A percentile compares a stretch with the other conserved stretches of the same genome.
Conservation (phyloP, 2,797 vertebrate species). For the Ataeniobius toweri region DNA sequence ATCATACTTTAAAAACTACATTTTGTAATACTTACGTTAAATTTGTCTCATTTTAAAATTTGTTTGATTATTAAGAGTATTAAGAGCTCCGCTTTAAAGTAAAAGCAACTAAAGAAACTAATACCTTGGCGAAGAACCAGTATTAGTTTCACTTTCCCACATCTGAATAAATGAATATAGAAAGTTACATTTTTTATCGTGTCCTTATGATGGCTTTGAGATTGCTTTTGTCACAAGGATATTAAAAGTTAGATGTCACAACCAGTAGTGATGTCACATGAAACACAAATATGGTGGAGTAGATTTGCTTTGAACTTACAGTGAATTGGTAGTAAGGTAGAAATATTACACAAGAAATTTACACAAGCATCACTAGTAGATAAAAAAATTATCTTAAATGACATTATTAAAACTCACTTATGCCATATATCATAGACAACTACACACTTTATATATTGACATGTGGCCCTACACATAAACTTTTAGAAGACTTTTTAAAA, state of each 20-base stretch:
- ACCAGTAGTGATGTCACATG: too few species aligned
- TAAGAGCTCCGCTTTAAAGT: not conserved
- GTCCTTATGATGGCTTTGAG: too few species aligned
- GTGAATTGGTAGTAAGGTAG: not conserved
- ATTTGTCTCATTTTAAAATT: not conserved
- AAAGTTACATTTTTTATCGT: too few species aligned
- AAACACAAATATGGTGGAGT: too few species aligned
- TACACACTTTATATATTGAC: not conserved
- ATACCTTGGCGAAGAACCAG: not conserved
- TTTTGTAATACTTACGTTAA: not conserved
- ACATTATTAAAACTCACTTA: not conserved
- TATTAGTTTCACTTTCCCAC: not conserved
- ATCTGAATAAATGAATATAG: too few species aligned
- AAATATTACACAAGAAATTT: not conserved
- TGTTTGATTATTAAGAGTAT: not conserved
- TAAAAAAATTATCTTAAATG: not conserved
- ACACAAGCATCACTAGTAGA: not conserved
- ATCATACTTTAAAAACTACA: not conserved
- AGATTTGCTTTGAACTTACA: too few species aligned
- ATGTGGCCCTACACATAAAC: too few species aligned
- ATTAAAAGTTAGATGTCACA: too few species aligned
- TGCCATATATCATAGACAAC: conserved; percentile 9
- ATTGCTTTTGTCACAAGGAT: too few species aligned
- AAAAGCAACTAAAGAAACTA: not conserved
- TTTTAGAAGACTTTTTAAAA: not conserved